These are phyloP conservation scores for Euwallacea similis DNA, from an alignment of 1,140 invertebrate genomes.

Conservation along the genomic window DNA sequence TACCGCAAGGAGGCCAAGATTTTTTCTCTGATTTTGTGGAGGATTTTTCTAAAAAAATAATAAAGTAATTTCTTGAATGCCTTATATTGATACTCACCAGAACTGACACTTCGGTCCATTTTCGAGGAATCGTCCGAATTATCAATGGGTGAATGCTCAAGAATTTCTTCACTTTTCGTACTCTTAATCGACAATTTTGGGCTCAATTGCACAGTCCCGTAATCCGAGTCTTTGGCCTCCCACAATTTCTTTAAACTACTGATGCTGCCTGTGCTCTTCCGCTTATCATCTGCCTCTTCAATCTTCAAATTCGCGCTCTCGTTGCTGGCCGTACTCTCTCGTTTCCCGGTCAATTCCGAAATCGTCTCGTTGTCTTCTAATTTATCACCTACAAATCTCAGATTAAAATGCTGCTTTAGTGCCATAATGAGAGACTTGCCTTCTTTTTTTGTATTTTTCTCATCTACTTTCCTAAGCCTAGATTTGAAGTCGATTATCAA, in stretches of 20 bases:
- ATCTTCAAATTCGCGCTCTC: constrained; percentile 53
- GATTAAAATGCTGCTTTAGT: constrained; percentile 39
- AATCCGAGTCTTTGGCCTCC: constrained; percentile 68
- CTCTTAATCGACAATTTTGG: constrained; percentile 64
- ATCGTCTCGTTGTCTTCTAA: constrained; percentile 49
- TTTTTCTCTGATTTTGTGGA: constrained; percentile 57
- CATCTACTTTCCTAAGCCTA: constrained; percentile 78
- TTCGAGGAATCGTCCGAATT: constrained; percentile 49
- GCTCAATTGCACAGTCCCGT: constrained; percentile 58
- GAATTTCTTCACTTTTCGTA: constrained; percentile 49
- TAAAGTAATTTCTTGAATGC: not conserved
- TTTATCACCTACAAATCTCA: constrained; percentile 44
- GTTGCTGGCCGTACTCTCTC: constrained; percentile 53
- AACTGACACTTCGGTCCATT: constrained; percentile 51
- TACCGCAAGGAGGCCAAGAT: constrained; percentile 59
- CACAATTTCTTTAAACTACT: constrained; percentile 90
- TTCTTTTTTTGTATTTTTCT: constrained; percentile 47
- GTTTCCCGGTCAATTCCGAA: constrained; percentile 40
- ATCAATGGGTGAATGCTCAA: constrained; percentile 46
- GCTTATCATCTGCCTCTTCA: constrained; percentile 78
- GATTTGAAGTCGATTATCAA: constrained; percentile 83
- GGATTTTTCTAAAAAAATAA: constrained; percentile 31
- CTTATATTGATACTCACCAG: constrained; percentile 11
- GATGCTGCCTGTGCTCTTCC: constrained; percentile 90
- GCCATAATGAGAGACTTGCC: not conserved